Percentiles rank a stretch among this genome's conserved stretches.
Conservation (phyloP, 2,888 invertebrate genomes). For the Epiblema foenella region DNA sequence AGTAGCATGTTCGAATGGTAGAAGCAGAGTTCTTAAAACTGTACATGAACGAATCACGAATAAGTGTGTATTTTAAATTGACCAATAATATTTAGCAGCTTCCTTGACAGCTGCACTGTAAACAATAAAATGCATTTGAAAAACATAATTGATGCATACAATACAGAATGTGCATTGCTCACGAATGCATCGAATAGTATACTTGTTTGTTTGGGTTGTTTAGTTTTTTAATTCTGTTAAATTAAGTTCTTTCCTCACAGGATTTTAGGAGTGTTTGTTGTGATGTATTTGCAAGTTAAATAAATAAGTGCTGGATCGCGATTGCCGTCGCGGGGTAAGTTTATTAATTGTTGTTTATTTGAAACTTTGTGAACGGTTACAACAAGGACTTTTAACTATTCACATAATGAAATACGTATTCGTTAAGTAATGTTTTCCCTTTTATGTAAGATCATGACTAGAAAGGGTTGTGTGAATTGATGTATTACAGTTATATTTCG, state of each 20-base stretch:
- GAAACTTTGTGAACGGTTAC: constrained; percentile 48
- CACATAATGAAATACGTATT: constrained; percentile 33
- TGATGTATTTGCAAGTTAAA: constrained; percentile 30
- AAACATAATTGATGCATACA: constrained; percentile 39
- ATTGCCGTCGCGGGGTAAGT: constrained; percentile 44
- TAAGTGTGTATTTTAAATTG: not conserved
- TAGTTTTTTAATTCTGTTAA: constrained; percentile 29
- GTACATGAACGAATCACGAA: constrained; percentile 15
- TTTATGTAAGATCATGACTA: constrained; percentile 32
- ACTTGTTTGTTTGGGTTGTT: constrained; percentile 43
- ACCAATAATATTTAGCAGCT: not conserved
- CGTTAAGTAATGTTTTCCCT: constrained; percentile 30
- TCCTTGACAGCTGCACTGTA: constrained; percentile 12
- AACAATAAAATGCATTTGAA: constrained; percentile 42
- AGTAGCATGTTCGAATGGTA: not conserved
- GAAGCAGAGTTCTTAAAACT: not conserved
- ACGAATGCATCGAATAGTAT: constrained; percentile 38
- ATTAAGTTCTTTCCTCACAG: constrained; percentile 31
- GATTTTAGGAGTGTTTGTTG: constrained; percentile 19
- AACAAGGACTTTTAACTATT: constrained; percentile 35
- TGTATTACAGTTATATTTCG: constrained; percentile 1
- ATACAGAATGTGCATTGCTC: constrained; percentile 38
- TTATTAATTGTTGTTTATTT: constrained; percentile 45
- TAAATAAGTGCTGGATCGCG: constrained; percentile 33
- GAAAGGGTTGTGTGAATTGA: not conserved